These are phyloP conservation scores for Cinclus mexicanus DNA, from an alignment of 2,113 vertebrate genomes.

Conservation along the genomic window DNA sequence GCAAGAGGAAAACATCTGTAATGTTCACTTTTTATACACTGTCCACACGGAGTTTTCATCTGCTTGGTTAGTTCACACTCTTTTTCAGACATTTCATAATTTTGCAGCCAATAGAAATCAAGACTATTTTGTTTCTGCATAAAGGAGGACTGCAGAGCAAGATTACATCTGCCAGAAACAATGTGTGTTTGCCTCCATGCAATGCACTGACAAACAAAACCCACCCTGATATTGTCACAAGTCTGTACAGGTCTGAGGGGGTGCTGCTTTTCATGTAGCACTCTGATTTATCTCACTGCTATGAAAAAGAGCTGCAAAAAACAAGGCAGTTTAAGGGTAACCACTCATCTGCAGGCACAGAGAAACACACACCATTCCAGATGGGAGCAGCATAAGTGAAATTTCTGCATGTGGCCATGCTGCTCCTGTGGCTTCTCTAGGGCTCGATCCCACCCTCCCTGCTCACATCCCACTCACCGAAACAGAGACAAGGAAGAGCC, in stretches of 20 bases:
- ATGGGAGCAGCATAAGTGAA: not conserved
- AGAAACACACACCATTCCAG: not conserved
- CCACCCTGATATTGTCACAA: not conserved
- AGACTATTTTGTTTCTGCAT: not conserved
- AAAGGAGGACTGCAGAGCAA: not conserved
- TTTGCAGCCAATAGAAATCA: not conserved
- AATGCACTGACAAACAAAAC: not conserved
- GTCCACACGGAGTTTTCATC: not conserved
- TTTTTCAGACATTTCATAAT: not conserved
- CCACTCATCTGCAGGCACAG: not conserved
- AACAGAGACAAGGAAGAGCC: not conserved
- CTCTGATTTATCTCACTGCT: not conserved
- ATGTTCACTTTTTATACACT: not conserved
- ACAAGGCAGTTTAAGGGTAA: not conserved
- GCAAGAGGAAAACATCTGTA: not conserved
- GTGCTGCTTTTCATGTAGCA: not conserved
- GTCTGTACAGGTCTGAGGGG: not conserved
- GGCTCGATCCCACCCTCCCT: not conserved
- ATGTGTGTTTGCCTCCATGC: not conserved
- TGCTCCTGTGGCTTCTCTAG: not conserved
- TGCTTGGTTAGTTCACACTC: not conserved
- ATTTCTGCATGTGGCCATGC: not conserved
- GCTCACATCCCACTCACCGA: not conserved
- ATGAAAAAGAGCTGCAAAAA: not conserved
- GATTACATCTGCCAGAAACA: not conserved